Evolutionary conservation across 2,888 invertebrate genomes (phyloP).

Genomic region (Synergus itoensis): DNA sequence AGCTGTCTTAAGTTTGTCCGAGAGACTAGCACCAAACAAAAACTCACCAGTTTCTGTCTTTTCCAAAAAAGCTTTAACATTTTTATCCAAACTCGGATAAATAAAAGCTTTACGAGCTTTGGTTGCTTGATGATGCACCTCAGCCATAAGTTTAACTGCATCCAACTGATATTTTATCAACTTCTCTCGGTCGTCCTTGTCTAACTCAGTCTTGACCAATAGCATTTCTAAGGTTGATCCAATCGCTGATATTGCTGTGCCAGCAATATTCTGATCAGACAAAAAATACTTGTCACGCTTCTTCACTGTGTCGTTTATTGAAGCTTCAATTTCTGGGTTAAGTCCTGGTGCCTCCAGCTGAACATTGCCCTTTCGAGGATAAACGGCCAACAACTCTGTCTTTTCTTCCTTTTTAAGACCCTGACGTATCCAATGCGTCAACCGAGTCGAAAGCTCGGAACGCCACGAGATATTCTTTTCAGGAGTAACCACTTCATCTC

Average conservation of each 20-base stretch:
- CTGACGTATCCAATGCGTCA: neutral
- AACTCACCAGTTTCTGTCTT: neutral
- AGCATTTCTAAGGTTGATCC: too few species aligned
- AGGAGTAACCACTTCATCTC: too few species aligned
- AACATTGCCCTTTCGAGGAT: neutral
- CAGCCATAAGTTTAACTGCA: neutral
- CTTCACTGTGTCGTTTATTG: neutral
- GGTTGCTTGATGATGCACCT: neutral
- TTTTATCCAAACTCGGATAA: slow-evolving; percentile 21
- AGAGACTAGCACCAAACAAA: slow-evolving; percentile 29
- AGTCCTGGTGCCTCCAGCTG: neutral
- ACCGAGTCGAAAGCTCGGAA: neutral
- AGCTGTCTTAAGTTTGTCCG: slow-evolving; percentile 10
- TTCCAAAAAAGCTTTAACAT: slow-evolving; percentile 10
- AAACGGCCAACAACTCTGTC: neutral
- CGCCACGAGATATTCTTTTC: neutral
- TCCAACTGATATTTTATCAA: neutral
- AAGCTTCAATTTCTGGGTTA: slow-evolving; percentile 10
- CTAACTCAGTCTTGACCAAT: too few species aligned
- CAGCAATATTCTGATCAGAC: too few species aligned
- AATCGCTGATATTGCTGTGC: neutral
- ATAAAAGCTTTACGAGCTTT: neutral
- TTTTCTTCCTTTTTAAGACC: slow-evolving; percentile 10
- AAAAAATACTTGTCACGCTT: slow-evolving; percentile 1
- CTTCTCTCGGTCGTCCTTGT: neutral